Evolutionary conservation across 2,113 vertebrate genomes (phyloP), one percentile per base, ranked within the genome.

Genomic region (Martes martes): DNA sequence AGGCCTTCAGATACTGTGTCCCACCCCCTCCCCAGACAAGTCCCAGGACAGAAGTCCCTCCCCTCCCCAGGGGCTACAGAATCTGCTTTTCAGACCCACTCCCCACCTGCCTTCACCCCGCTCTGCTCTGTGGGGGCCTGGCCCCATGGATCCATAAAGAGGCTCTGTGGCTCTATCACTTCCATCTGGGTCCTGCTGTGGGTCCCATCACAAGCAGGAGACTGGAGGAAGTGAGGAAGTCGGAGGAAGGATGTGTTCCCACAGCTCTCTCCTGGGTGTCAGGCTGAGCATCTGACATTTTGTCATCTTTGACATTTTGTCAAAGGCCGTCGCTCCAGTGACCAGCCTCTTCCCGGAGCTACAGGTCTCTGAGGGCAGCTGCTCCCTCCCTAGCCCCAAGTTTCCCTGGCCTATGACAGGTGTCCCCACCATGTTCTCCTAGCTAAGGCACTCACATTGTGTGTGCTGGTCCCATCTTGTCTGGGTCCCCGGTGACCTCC

Each of bases 331-430:
- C 42, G 36, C 36, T 85, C 63, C 36, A 11, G 33, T 1, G 28
- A 4, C 23, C n/a, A 50, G 45, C 19, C 24, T 10, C 28, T 18
- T 80, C 10, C 21, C 11, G 21, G 4, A 47, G 69, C 52, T 11
- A 16, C 52, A 19, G 59, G 13, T 57, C 52, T 39, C 45, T 13
- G 16, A 76, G 45, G 24, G 15, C 42, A 78, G 21, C 31, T n/a
- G 16, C 47, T n/a, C 24, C 42, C 24, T 59, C 31, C 26, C 23
- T 2, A 4, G 0, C 18, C 55, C 24, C 4, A 1, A 1, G 28
- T 36, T 83, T 55, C 28, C 19, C 11, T 18, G 2, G 3, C 18
- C 50, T 50, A 45, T 1, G 10, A n/a, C n/a, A 6, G 2, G 0
- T 31, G 45, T 24, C 47, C 67, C 63, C 11, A 9, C 59, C 31